Base-by-base conservation (phyloP, 2,113 vertebrate genomes). In the Sceloporus tristichus region DNA sequence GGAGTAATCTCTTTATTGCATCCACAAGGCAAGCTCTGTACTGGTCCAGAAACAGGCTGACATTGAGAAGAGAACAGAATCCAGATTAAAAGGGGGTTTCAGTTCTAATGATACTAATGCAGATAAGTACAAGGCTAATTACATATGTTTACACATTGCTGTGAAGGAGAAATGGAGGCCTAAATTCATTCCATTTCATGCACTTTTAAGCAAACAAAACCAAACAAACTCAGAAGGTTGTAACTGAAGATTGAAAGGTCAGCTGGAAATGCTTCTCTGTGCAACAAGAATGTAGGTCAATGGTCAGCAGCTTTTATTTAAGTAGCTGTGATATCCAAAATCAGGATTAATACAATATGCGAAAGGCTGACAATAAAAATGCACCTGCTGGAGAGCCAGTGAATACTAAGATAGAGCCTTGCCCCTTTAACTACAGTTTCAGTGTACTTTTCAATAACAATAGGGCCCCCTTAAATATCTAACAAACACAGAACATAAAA, bases 1-100 rank as follows among this genome's bases (percentile, higher is more conserved):
- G 98, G 94, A 99, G 98, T 98, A 99, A 98, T 98, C 98, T 98
- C 96, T 98, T 98, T 97, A 99, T 97, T 96, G 98, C 98, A 98
- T 98, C 98, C 97, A 98, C 98, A 96, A 99, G 98, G 97, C 98
- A 98, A 97, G 96, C 97, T 98, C 99, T 98, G 98, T 98, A 99
- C 97, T 88, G 98, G 98, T 99, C 98, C 95, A 99, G 98, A 96
- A 99, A 99, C 96, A 99, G 97, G 96, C 99, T 99, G 96, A 96
- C 96, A 96, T 96, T 96, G 96, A 96, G 95, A 96, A 96, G 94
- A 96, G 93, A 96, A 90, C 84, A 96, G 96, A 96, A 96, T 96
- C 95, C 94, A 97, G 96, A 97, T 97, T 97, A 97, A 96, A 97
- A 93, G 94, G 92, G 94, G 96, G 88, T 96, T 97, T 94, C 94